Conservation (phyloP, 2,888 invertebrate genomes). For the Leucoptera coffeella region DNA sequence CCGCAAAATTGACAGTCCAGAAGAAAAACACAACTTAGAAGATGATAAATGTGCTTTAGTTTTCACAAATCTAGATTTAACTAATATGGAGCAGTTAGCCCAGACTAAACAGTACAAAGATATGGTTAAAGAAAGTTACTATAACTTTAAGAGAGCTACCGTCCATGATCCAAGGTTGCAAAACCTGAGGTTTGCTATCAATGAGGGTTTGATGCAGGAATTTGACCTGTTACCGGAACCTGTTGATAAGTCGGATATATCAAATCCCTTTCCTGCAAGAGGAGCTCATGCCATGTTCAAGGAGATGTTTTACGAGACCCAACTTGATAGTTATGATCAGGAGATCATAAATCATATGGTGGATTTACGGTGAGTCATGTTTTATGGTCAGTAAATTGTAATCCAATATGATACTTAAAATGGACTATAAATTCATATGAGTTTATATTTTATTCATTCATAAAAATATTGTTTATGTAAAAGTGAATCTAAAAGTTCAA, state of each 20-base stretch:
- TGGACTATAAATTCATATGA: no score
- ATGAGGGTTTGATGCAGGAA: conserved; percentile 37
- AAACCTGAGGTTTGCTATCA: conserved; percentile 39
- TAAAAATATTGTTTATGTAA: no score
- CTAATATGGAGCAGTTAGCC: conserved; percentile 22
- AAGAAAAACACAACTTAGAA: conserved; percentile 16
- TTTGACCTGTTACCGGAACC: conserved; percentile 14
- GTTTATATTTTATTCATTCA: no score
- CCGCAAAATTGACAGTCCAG: conserved; percentile 12
- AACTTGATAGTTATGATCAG: conserved; percentile 33
- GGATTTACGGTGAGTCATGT: conserved; percentile 37
- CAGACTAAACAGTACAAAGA: conserved; percentile 23
- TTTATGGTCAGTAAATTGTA: no score
- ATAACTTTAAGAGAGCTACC: conserved; percentile 40
- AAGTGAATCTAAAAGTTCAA: no score
- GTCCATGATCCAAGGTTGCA: conserved; percentile 37
- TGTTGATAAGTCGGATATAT: no score
- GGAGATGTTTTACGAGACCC: conserved; percentile 32
- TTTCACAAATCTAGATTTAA: conserved; percentile 26
- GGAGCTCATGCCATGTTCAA: conserved; percentile 40
- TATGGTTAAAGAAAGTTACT: conserved; percentile 46
- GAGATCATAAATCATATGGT: conserved; percentile 31
- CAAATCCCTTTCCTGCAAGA: no score
- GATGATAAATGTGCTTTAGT: conserved; percentile 40
- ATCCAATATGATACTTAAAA: no score